Evolutionary conservation across 2,113 vertebrate species (phyloP).

Genomic region (Vicugna pacos): DNA sequence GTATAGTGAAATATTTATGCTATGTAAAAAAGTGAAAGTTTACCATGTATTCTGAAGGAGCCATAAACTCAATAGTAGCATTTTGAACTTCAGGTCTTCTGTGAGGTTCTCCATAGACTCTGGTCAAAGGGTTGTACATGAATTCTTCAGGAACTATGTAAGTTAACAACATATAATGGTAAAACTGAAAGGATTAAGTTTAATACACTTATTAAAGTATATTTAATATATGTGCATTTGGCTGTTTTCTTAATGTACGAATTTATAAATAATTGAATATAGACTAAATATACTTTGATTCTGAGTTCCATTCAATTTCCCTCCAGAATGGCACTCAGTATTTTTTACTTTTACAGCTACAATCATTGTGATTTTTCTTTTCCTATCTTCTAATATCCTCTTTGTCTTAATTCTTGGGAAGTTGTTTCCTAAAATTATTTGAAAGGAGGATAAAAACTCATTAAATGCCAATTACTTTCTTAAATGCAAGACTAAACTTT

Average conservation of each 20-base stretch:
- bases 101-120: slow-evolving; percentile 96
- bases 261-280: slow-evolving; percentile 34
- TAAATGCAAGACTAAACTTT: neutral
- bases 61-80: slow-evolving; percentile 98
- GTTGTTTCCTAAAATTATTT: slow-evolving; percentile 38
- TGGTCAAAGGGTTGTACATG: slow-evolving; percentile 98
- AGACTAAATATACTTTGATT: slow-evolving; percentile 40
- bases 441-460: neutral
- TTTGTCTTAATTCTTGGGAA: slow-evolving; percentile 43
- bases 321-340: neutral
- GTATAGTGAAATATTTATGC: neutral
- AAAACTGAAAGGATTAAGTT: slow-evolving; percentile 43
- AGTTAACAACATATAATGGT: slow-evolving; percentile 51
- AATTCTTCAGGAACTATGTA: slow-evolving; percentile 97
- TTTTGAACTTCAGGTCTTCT: slow-evolving; percentile 98
- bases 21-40: slow-evolving; percentile 63
- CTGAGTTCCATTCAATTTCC: neutral
- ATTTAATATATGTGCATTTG: neutral
- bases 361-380: slow-evolving; percentile 2
- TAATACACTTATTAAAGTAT: neutral
- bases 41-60: slow-evolving; percentile 99
- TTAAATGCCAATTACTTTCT: neutral
- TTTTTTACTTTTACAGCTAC: neutral
- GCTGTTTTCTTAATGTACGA: slow-evolving; percentile 34
- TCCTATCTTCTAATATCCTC: neutral